Conservation (phyloP, 2,888 invertebrate genomes). For the Abscondita cerata region DNA sequence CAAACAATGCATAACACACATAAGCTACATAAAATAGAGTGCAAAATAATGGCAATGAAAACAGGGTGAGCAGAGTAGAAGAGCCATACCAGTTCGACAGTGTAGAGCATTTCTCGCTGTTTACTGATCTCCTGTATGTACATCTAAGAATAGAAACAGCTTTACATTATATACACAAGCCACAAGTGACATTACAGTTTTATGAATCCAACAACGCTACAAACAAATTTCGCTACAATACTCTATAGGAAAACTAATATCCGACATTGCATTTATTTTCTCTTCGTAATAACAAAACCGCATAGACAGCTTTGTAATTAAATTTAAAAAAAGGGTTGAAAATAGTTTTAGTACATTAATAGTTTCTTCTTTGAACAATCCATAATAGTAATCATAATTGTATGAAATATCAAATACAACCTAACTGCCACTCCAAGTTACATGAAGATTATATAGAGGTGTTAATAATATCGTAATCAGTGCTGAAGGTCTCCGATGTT, state of each 20-base stretch:
- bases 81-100: slow-evolving; percentile 80
- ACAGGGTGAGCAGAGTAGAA: slow-evolving; percentile 29
- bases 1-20: slow-evolving; percentile 28
- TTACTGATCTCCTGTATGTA: slow-evolving; percentile 90
- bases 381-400: no score
- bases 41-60: slow-evolving; percentile 30
- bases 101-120: slow-evolving; percentile 83
- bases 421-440: no score
- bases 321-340: no score
- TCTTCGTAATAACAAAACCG: no score
- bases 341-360: no score
- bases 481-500: no score
- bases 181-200: slow-evolving; percentile 42
- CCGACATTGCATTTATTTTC: background rate
- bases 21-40: slow-evolving; percentile 29
- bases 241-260: slow-evolving; percentile 5
- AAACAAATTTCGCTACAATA: slow-evolving; percentile 11
- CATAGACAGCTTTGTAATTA: no score
- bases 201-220: slow-evolving; percentile 12
- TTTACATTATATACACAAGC: slow-evolving; percentile 58
- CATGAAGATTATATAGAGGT: no score
- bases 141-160: slow-evolving; percentile 70
- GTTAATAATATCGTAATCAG: no score
- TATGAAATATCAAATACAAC: no score
- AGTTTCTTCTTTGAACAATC: no score